Evolutionary conservation across 2,113 vertebrate genomes (phyloP), one percentile per base, ranked within the genome.

Genomic region (Neotoma lepida): DNA sequence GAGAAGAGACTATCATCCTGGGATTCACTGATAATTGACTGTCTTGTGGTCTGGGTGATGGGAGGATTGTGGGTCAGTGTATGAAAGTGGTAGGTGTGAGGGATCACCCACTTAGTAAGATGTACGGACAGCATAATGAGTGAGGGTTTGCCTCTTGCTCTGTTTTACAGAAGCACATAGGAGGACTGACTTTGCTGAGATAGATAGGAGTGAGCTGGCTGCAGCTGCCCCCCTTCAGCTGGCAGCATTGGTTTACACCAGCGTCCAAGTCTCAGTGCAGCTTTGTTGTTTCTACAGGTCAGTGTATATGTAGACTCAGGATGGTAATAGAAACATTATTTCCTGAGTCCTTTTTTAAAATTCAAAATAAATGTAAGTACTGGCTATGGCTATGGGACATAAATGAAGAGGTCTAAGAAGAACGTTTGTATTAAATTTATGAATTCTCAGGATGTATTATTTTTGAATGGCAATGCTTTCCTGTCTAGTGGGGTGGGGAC

Each of bases 381-480:
- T 94, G 56, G 46, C n/a, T 66, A 15, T 95, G 74, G 54, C 28
- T 66, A 0, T 92, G 86, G 88, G 56, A 66, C 49, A 76, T 9
- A 93, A 91, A 44, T 44, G 35, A 85, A 71, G 51, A 86, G 71
- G n/a, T 87, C 80, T 89, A 39, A 78, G 88, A 88, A 74, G 70
- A 94, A 66, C 71, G 44, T 82, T 92, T 82, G 20, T 92, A 22
- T 81, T 92, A 81, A 90, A 86, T 76, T 88, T 88, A 73, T 82
- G 61, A 91, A 24, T 46, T 91, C 58, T 91, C 61, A 78, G 66
- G 64, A 63, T 82, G 44, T 86, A 74, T 90, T 71, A 39, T 76
- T 86, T 95, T 84, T 94, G 89, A 95, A 82, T 82, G 26, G 66
- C 12, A 9, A 85, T 86, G 8, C 28, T 96, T 91, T 95, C 22